These are phyloP conservation scores for Halcyon badia DNA, from an alignment of 2,797 vertebrate genomes.

Conservation along the genomic window DNA sequence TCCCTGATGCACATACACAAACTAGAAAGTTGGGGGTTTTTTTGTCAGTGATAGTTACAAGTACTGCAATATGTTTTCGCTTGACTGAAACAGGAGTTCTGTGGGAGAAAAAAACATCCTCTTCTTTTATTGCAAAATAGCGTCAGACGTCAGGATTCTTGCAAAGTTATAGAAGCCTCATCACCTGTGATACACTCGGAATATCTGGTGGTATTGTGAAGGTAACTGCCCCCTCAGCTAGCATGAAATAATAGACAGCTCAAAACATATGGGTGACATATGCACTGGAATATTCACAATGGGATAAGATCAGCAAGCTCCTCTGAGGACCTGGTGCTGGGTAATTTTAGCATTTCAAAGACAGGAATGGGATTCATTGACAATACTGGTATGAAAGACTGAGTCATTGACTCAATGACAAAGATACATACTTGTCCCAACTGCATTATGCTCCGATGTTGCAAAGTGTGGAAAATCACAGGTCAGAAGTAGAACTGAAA, in stretches of 20 bases:
- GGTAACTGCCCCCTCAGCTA: neutral
- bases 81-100: neutral
- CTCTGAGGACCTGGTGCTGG: neutral
- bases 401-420: neutral
- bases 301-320: neutral
- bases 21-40: neutral
- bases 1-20: slow-evolving; percentile 33
- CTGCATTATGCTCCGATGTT: neutral
- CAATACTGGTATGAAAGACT: slow-evolving; percentile 1
- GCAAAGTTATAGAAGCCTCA: neutral
- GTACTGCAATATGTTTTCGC: neutral
- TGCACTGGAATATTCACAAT: neutral
- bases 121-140: neutral
- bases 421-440: neutral
- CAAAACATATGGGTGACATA: neutral
- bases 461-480: neutral
- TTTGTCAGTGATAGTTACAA: neutral
- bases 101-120: neutral
- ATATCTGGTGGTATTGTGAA: neutral
- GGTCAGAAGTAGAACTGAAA: neutral
- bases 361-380: neutral
- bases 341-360: slow-evolving; percentile 12
- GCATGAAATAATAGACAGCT: neutral
- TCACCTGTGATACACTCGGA: neutral
- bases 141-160: neutral